These are phyloP conservation scores for Zaprionus capensis DNA, from an alignment of 1,140 invertebrate genomes.

Conservation along the genomic window DNA sequence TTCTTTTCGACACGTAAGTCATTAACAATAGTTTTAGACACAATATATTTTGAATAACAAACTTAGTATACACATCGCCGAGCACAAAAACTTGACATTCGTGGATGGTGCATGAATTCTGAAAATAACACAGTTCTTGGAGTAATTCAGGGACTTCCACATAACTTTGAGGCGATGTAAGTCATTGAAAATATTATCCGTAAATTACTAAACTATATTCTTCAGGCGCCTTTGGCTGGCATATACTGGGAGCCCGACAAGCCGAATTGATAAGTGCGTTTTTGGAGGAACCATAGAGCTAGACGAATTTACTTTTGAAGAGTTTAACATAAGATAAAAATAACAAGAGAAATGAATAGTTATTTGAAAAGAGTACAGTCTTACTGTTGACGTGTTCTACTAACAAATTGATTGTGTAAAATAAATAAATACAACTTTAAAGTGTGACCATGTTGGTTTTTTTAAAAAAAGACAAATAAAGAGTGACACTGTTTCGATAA, in stretches of 20 bases:
- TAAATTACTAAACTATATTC: neutral
- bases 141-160: constrained; percentile 48
- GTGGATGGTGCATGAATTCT: constrained; percentile 61
- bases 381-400: neutral
- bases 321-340: constrained; percentile 39
- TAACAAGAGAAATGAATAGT: neutral
- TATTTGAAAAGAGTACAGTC: neutral
- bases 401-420: neutral
- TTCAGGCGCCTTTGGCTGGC: constrained; percentile 64
- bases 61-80: constrained; percentile 65
- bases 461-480: neutral
- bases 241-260: constrained; percentile 67
- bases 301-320: constrained; percentile 23
- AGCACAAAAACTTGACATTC: constrained; percentile 55
- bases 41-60: neutral
- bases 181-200: neutral
- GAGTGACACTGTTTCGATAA: constrained; percentile 28
- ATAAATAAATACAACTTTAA: neutral
- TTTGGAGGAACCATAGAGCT: constrained; percentile 37
- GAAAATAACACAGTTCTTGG: constrained; percentile 43
- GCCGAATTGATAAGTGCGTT: constrained; percentile 66
- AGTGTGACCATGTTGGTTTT: constrained; percentile 24
- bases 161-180: constrained; percentile 62
- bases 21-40: neutral
- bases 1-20: constrained; percentile 64